Evolutionary conservation across 2,113 vertebrate genomes (phyloP).

Genomic region (Hylia prasina): DNA sequence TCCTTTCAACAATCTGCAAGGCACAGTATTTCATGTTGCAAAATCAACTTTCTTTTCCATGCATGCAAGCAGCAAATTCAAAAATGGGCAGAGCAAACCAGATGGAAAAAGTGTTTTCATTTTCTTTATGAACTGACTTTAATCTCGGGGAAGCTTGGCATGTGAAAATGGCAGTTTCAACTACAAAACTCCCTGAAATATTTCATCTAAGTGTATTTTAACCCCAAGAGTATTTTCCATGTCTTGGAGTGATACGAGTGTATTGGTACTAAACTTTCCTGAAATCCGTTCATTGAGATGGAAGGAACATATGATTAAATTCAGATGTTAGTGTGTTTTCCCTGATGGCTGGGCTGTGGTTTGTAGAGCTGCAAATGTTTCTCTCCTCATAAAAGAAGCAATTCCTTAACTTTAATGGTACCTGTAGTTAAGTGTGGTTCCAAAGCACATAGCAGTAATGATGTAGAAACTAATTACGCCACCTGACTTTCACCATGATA

Average conservation of each 20-base stretch:
- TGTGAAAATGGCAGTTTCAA: neutral
- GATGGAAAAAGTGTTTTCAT: neutral
- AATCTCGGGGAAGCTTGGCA: neutral
- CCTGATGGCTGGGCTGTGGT: slow-evolving; percentile 5
- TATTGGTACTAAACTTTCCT: neutral
- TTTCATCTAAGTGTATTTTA: neutral
- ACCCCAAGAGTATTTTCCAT: neutral
- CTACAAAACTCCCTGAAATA: neutral
- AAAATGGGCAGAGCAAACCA: neutral
- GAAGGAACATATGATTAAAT: slow-evolving; percentile 26
- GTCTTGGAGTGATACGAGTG: neutral
- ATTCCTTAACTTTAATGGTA: slow-evolving; percentile 33
- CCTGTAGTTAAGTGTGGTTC: slow-evolving; percentile 25
- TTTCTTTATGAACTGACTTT: neutral
- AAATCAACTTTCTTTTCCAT: neutral
- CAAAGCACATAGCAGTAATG: neutral
- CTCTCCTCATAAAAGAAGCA: slow-evolving; percentile 17
- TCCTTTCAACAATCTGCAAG: neutral
- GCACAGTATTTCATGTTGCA: neutral
- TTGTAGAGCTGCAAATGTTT: slow-evolving; percentile 44
- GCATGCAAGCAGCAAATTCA: neutral
- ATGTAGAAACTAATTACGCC: neutral
- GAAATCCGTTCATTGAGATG: neutral
- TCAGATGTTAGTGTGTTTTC: slow-evolving; percentile 22
- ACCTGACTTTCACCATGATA: neutral